Evolutionary conservation across 2,797 vertebrate species (phyloP).

Genomic region (Amazona ochrocephala): DNA sequence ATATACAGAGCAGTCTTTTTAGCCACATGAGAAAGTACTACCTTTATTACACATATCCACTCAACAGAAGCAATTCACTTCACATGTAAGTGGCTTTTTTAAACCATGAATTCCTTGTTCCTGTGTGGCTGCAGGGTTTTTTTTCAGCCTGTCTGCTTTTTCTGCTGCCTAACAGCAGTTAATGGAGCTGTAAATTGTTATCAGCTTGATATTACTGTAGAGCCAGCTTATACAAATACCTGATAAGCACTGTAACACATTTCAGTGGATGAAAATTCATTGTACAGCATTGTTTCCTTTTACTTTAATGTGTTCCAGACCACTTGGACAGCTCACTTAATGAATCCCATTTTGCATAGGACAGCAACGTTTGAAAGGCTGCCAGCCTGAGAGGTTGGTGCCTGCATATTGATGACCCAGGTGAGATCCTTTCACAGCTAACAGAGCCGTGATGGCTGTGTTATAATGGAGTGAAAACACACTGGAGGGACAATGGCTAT

Average conservation of each 20-base stretch:
- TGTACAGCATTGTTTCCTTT: conserved; percentile 1
- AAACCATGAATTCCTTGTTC: neutral
- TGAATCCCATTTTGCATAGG: conserved; percentile 40
- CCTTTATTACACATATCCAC: neutral
- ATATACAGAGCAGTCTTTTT: neutral
- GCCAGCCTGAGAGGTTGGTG: conserved; percentile 10
- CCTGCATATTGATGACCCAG: neutral
- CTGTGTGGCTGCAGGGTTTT: neutral
- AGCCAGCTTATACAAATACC: conserved; percentile 10
- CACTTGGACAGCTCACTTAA: conserved; percentile 38
- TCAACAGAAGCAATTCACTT: neutral
- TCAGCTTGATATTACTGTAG: conserved; percentile 25
- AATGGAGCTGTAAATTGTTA: conserved; percentile 41
- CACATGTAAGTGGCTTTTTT: neutral
- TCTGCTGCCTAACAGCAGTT: neutral
- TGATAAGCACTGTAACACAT: conserved; percentile 21
- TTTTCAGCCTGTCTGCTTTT: neutral
- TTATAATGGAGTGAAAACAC: neutral
- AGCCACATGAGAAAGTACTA: neutral
- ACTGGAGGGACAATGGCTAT: neutral
- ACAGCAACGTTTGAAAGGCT: conserved; percentile 19
- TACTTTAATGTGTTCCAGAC: conserved; percentile 61
- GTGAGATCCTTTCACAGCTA: neutral
- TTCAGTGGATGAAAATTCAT: conserved; percentile 27
- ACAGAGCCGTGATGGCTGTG: neutral